Evolutionary conservation across 2,888 invertebrate species (phyloP).

Genomic region (Thelaira solivaga): DNA sequence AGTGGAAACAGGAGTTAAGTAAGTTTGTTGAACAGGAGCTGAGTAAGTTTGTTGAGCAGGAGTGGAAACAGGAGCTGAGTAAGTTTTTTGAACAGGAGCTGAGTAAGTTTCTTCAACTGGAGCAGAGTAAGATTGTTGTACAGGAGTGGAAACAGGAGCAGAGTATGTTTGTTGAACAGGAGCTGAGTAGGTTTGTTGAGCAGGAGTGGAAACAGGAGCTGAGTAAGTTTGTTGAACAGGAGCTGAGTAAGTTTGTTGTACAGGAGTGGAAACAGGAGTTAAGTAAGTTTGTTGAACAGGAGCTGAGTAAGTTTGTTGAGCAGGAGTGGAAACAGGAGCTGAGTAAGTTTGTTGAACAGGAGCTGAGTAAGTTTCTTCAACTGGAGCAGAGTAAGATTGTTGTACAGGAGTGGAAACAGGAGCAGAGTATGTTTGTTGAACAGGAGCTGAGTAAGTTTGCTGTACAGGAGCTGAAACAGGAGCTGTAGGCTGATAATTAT

Average conservation of each 20-base stretch:
- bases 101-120: no score
- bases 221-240: no score
- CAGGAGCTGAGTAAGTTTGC: no score
- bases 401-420: not conserved
- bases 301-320: not conserved
- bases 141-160: slow-evolving; percentile 13
- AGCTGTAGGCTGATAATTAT: slow-evolving; percentile 16
- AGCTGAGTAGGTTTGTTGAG: no score
- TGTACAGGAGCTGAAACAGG: slow-evolving; percentile 8
- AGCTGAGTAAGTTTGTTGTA: no score
- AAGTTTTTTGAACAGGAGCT: slow-evolving; percentile 1
- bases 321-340: not conserved
- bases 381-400: slow-evolving; percentile 13
- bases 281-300: slow-evolving; percentile 20
- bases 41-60: no score
- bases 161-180: slow-evolving; percentile 23
- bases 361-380: no score
- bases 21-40: no score
- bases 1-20: no score
- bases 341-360: slow-evolving; percentile 22
- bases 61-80: slow-evolving; percentile 6
- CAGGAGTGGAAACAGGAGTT: not conserved
- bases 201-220: slow-evolving; percentile 1
- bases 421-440: slow-evolving; percentile 16
- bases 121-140: slow-evolving; percentile 45